Evolutionary conservation across 1,140 invertebrate genomes (phyloP).

Genomic region (Pseudobourletiella spinata): DNA sequence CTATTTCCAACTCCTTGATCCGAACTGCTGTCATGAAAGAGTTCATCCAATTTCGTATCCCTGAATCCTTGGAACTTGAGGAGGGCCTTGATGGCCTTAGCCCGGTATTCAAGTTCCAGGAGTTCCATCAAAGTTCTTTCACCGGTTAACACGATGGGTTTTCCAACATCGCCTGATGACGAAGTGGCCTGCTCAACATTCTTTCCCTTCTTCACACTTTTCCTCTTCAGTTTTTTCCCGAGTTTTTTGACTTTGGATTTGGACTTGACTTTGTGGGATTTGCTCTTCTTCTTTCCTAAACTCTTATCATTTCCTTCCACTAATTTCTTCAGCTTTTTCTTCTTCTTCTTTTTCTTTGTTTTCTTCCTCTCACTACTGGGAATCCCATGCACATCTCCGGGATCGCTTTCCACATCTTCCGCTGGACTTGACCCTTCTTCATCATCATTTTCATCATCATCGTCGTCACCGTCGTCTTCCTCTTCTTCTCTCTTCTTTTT

Average conservation of each 20-base stretch:
- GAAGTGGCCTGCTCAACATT: not conserved
- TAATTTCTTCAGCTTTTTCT: not conserved
- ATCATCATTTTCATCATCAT: not conserved
- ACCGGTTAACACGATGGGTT: not conserved
- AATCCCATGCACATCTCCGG: not conserved
- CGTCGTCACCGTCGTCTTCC: too few relatives aligned
- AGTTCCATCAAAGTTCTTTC: conserved; percentile 26
- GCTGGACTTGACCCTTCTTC: not conserved
- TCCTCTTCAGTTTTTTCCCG: not conserved
- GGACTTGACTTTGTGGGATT: not conserved
- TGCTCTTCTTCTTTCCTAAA: not conserved
- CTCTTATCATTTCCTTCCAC: not conserved
- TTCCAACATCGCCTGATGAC: not conserved
- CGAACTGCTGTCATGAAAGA: conserved; percentile 2
- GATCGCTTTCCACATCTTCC: too few relatives aligned
- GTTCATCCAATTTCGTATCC: not conserved
- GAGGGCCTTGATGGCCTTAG: conserved; percentile 24
- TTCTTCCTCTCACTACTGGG: not conserved
- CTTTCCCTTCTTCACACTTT: not conserved
- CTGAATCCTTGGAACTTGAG: conserved; percentile 17
- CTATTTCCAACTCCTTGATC: not conserved
- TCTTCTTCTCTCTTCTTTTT: not conserved
- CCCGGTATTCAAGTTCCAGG: conserved; percentile 22
- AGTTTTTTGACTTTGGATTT: not conserved
- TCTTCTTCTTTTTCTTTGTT: not conserved